Evolutionary conservation across 2,888 invertebrate genomes (phyloP).

Genomic region (Brachyptera putata): DNA sequence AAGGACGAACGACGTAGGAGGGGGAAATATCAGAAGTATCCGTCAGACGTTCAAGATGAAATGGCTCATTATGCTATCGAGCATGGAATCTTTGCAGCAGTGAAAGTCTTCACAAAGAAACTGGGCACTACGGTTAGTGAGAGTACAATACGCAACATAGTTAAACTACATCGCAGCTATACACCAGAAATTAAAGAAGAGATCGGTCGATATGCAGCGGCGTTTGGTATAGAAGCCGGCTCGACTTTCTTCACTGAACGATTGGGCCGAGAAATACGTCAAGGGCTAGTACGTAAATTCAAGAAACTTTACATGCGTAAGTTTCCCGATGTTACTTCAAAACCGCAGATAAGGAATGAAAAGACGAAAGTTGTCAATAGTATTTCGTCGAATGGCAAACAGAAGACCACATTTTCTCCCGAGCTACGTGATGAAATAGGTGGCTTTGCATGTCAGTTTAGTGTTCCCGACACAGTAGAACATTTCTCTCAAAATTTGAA

Average conservation of each 20-base stretch:
- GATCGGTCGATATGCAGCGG: slow-evolving; percentile 37
- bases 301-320: slow-evolving; percentile 34
- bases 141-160: slow-evolving; percentile 39
- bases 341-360: too few relatives aligned
- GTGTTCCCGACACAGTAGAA: slow-evolving; percentile 35
- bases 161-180: slow-evolving; percentile 35
- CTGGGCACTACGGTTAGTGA: slow-evolving; percentile 37
- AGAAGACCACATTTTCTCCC: background rate
- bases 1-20: slow-evolving; percentile 36
- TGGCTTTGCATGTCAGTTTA: slow-evolving; percentile 34
- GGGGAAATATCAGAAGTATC: slow-evolving; percentile 38
- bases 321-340: slow-evolving; percentile 29
- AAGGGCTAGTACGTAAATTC: slow-evolving; percentile 36
- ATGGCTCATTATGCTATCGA: slow-evolving; percentile 38
- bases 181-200: slow-evolving; percentile 37
- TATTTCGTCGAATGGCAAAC: background rate
- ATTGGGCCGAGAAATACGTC: slow-evolving; percentile 34
- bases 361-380: background rate
- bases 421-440: slow-evolving; percentile 38
- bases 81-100: slow-evolving; percentile 36
- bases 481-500: slow-evolving; percentile 37
- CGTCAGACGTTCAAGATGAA: slow-evolving; percentile 37
- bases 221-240: slow-evolving; percentile 36
- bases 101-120: slow-evolving; percentile 36
- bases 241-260: slow-evolving; percentile 34